Conservation (phyloP, 2,113 vertebrate genomes). For the Gavia stellata region DNA sequence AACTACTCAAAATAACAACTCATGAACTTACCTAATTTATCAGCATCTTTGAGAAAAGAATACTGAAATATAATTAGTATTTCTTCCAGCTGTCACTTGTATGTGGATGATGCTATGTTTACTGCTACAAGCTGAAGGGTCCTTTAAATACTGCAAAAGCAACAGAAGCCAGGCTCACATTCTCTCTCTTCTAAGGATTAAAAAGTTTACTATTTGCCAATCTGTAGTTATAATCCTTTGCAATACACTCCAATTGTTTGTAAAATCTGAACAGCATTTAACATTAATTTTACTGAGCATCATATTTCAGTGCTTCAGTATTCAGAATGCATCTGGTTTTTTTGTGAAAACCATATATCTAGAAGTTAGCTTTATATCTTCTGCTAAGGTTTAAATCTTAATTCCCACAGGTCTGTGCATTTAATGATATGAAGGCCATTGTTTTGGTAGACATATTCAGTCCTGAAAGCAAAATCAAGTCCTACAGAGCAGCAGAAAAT, state of each 20-base stretch:
- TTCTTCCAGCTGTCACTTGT: not conserved
- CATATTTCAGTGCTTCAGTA: not conserved
- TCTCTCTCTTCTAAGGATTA: not conserved
- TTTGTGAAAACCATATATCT: not conserved
- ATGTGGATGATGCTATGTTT: not conserved
- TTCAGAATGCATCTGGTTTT: not conserved
- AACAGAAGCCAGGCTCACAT: not conserved
- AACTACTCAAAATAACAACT: not conserved
- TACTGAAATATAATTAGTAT: not conserved
- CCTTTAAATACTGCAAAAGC: not conserved
- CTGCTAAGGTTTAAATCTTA: not conserved
- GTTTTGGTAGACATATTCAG: not conserved
- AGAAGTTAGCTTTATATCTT: not conserved
- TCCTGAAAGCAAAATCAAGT: not conserved
- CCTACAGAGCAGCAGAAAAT: not conserved
- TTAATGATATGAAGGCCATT: not conserved
- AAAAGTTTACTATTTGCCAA: not conserved
- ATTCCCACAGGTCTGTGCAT: not conserved
- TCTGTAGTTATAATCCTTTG: not conserved
- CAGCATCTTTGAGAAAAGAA: not conserved
- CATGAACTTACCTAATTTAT: not conserved
- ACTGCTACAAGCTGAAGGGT: not conserved
- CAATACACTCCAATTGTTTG: not conserved
- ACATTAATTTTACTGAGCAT: not conserved
- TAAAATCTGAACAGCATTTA: conserved; percentile 3